Evolutionary conservation across 1,140 invertebrate genomes (phyloP).

Genomic region (Armadillidium nasatum): DNA sequence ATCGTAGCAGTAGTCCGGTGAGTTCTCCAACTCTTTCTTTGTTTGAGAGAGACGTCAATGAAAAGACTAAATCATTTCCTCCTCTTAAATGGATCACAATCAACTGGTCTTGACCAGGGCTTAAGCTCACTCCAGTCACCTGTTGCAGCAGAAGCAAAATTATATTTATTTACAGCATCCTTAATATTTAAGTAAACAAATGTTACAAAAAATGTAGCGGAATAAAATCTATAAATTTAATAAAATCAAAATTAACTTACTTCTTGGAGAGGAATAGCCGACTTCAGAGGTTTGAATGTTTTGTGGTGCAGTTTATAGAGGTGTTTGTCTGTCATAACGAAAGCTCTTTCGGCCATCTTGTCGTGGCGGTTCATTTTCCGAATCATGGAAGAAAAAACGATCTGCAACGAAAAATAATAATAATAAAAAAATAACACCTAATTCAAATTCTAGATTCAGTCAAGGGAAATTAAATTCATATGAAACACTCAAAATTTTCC

Average conservation of each 20-base stretch:
- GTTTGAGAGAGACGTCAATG: constrained; percentile 56
- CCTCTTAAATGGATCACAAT: constrained; percentile 80
- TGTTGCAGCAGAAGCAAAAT: constrained; percentile 46
- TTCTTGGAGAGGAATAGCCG: constrained; percentile 67
- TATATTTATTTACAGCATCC: not conserved
- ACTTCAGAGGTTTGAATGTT: constrained; percentile 77
- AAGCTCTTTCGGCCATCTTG: constrained; percentile 79
- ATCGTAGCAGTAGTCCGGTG: constrained; percentile 65
- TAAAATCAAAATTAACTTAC: constrained; percentile 53
- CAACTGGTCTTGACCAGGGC: constrained; percentile 73
- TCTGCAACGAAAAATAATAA: constrained; percentile 44
- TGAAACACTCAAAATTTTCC: no score
- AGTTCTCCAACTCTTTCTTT: constrained; percentile 71
- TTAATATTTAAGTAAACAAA: no score
- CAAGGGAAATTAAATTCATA: no score
- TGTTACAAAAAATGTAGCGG: no score
- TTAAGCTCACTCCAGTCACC: constrained; percentile 74
- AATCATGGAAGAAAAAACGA: constrained; percentile 58
- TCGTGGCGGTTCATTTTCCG: constrained; percentile 67
- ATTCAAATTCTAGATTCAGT: no score
- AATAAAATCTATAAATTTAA: no score
- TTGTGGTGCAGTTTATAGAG: constrained; percentile 87
- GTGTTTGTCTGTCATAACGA: constrained; percentile 78
- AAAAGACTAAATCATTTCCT: constrained; percentile 86
- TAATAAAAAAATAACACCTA: no score